A percentile compares a stretch with the other conserved stretches of the same genome.
Evolutionary conservation across 2,797 vertebrate species (phyloP).

Genomic region (Argya squamiceps): DNA sequence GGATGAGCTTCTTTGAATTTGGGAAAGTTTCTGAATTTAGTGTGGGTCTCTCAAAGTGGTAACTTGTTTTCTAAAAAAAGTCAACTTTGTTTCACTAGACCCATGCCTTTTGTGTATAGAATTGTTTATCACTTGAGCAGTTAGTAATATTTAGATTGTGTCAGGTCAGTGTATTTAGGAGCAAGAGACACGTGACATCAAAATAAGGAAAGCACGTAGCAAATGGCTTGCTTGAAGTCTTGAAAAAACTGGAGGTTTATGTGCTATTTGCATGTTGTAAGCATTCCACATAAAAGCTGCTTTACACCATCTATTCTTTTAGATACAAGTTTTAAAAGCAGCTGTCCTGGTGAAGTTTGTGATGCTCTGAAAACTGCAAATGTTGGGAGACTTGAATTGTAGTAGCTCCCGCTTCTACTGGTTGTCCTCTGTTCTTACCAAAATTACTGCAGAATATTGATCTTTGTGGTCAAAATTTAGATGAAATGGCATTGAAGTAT

Average conservation of each 20-base stretch:
- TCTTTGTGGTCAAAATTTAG: background rate
- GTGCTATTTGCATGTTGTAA: background rate
- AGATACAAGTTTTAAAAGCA: background rate
- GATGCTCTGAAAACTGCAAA: background rate
- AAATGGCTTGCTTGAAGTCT: background rate
- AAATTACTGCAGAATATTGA: background rate
- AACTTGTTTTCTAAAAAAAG: background rate
- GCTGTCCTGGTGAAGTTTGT: background rate
- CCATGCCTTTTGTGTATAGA: background rate
- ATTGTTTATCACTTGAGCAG: background rate
- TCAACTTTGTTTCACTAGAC: background rate
- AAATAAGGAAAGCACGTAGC: background rate
- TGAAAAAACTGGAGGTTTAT: background rate
- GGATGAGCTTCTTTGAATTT: background rate
- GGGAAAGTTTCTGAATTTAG: background rate
- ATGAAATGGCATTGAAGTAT: background rate
- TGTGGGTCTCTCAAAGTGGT: background rate
- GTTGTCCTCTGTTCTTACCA: background rate
- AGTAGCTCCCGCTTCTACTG: background rate
- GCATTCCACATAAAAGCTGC: background rate
- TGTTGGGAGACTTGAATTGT: background rate
- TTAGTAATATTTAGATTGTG: background rate
- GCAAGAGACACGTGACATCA: background rate
- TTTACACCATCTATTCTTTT: background rate
- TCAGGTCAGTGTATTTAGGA: background rate